phyloP scores from a whole-genome alignment of 2,888 invertebrate genomes.

The Apamea crenata region DNA sequence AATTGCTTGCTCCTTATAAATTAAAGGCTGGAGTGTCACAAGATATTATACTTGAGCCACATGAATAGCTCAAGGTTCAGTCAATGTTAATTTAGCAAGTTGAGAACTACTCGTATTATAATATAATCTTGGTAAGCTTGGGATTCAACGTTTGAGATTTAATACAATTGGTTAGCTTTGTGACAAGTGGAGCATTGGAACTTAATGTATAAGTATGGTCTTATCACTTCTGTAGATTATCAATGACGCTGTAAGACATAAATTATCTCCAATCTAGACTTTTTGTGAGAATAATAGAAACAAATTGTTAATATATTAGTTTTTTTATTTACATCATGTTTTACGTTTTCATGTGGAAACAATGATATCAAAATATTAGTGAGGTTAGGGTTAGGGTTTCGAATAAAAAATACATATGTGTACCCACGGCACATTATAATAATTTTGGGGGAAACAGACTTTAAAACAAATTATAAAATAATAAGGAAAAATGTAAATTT shows the following conservation, averaged over 20 bases:
- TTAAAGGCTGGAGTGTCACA: not conserved
- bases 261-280: conserved; percentile 17
- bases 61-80: conserved; percentile 38
- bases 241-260: not conserved
- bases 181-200: conserved; percentile 8
- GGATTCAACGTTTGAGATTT: conserved; percentile 41
- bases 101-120: conserved; percentile 33
- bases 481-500: not conserved
- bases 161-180: conserved; percentile 46
- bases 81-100: conserved; percentile 38
- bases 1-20: conserved; percentile 10
- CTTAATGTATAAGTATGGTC: conserved; percentile 21
- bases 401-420: not conserved
- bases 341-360: not conserved
- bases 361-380: not conserved
- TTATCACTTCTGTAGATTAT: conserved; percentile 11
- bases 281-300: conserved; percentile 4
- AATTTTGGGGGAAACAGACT: not conserved
- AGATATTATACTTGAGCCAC: conserved; percentile 4
- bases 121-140: conserved; percentile 33
- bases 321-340: not conserved
- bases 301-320: not conserved
- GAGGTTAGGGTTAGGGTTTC: not conserved
- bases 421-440: too few relatives aligned
- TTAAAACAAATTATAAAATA: not conserved